phyloP scores from a whole-genome alignment of 2,797 vertebrate species.

The Neoniphon sammara region DNA sequence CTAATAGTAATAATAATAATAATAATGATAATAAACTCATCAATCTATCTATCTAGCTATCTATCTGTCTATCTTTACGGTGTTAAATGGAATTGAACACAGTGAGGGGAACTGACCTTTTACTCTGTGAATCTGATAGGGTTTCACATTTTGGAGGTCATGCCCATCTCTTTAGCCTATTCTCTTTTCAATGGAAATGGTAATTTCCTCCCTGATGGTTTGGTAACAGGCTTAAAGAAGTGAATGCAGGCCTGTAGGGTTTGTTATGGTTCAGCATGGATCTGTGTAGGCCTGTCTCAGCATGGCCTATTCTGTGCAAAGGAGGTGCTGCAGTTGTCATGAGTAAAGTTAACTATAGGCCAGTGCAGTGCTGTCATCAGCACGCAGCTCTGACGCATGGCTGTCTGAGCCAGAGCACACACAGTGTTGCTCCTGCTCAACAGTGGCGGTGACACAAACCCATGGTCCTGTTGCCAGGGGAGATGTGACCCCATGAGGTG shows the following conservation, averaged over 20 bases:
- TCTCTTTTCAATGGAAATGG: too few relatives aligned
- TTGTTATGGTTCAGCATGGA: not conserved
- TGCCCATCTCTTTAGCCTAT: too few relatives aligned
- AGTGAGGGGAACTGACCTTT: too few relatives aligned
- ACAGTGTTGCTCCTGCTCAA: conserved; percentile 39
- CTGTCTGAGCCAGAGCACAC: conserved; percentile 40
- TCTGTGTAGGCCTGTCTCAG: not conserved
- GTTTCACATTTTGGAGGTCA: too few relatives aligned
- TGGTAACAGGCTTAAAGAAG: not conserved
- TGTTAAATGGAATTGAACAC: too few relatives aligned
- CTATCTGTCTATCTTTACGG: too few relatives aligned
- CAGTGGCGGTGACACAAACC: conserved; percentile 20
- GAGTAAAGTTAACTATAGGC: conserved; percentile 40
- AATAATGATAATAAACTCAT: too few relatives aligned
- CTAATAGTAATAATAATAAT: too few relatives aligned
- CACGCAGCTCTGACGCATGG: conserved; percentile 29
- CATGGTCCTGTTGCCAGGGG: conserved; percentile 19
- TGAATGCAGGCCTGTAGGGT: not conserved
- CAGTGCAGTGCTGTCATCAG: conserved; percentile 40
- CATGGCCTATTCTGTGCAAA: conserved; percentile 6
- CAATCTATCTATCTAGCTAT: too few relatives aligned
- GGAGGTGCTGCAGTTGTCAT: conserved; percentile 16
- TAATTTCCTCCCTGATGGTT: not conserved
- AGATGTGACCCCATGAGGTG: not conserved
- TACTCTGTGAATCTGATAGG: too few relatives aligned